A percentile compares a stretch with the other conserved stretches of the same genome.
Evolutionary conservation across 37 sponge, comb jelly and placozoan genomes (phyloP).

Genomic region (Dysidea cf. avara): DNA sequence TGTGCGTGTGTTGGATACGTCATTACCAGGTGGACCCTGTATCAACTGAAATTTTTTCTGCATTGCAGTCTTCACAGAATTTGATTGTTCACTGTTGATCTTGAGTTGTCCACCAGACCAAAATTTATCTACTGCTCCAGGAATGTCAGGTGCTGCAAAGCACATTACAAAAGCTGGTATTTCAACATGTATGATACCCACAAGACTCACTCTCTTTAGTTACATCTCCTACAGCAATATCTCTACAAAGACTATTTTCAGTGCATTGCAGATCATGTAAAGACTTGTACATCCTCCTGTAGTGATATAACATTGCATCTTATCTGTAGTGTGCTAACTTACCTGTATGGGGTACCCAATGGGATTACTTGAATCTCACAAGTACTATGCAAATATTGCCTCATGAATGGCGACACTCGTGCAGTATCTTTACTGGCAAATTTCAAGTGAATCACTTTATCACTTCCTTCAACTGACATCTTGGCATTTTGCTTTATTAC

Average conservation of each 20-base stretch:
- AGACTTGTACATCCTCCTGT: not conserved
- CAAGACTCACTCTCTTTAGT: no score
- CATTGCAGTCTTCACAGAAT: constrained; percentile 24
- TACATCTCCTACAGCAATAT: constrained; percentile 11
- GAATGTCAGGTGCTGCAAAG: no score
- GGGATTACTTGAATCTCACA: constrained; percentile 67
- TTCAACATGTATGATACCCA: no score
- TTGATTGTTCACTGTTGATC: constrained; percentile 40
- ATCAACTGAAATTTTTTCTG: constrained; percentile 44
- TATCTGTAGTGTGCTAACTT: no score
- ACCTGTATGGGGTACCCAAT: constrained; percentile 36
- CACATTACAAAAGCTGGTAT: no score
- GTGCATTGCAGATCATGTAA: not conserved
- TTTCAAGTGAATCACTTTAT: not conserved
- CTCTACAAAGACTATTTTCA: not conserved
- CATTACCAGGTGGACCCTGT: constrained; percentile 84
- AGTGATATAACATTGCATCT: no score
- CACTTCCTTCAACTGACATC: no score
- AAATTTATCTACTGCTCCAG: no score
- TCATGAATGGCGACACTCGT: constrained; percentile 17
- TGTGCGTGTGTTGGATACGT: no score
- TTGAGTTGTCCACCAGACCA: constrained; percentile 13
- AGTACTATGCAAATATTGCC: not conserved
- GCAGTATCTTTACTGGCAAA: not conserved
- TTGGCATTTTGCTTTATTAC: no score